Base-by-base conservation (phyloP, 2,888 invertebrate genomes). In the Drosophila demipolita region DNA sequence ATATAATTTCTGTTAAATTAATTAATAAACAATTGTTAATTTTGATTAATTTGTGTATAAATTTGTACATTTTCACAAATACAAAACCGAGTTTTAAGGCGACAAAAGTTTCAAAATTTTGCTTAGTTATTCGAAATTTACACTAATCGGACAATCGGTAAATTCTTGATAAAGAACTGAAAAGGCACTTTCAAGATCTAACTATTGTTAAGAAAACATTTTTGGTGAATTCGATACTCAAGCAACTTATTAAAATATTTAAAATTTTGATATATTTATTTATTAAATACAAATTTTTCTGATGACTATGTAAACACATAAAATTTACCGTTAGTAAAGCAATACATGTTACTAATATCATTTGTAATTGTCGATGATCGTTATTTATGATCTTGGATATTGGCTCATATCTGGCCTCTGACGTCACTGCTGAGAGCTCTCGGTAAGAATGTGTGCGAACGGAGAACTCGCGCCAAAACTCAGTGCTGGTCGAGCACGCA, bases 391-490 rank as follows among this genome's bases (percentile, higher is more conserved):
- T 26, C 74, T 35, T 36, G 38, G 35, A 35, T 52, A 55, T 67
- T 36, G 61, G 3, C 48, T 45, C 23, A 32, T 9, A 23, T 50
- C 23, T 4, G 45, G 26, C 15, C 55, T 40, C 57, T 78, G 71
- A 75, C 80, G 78, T 75, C 78, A 78, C 65, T n/a, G 64, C 52
- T 9, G 12, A n/a, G 57, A 48, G 33, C 63, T 40, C 55, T 59
- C 38, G 55, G 63, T 12, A 53, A 42, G 45, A 48, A 38, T 36
- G 64, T 61, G 62, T 45, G 20, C 42, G 32, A 33, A 60, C 35
- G 9, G 61, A 78, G 76, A 78, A 78, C 71, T 62, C 78, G 78
- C 78, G 78, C 78, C 78, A 78, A 78, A 78, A 78, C 65, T 45
- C 40, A 17, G 49, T n/a, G 38, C 12, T 52, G 71, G 48, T 63